A percentile compares a stretch with the other conserved stretches of the same genome.
Evolutionary conservation across 2,113 vertebrate species (phyloP).

Genomic region (Cisticola juncidis): DNA sequence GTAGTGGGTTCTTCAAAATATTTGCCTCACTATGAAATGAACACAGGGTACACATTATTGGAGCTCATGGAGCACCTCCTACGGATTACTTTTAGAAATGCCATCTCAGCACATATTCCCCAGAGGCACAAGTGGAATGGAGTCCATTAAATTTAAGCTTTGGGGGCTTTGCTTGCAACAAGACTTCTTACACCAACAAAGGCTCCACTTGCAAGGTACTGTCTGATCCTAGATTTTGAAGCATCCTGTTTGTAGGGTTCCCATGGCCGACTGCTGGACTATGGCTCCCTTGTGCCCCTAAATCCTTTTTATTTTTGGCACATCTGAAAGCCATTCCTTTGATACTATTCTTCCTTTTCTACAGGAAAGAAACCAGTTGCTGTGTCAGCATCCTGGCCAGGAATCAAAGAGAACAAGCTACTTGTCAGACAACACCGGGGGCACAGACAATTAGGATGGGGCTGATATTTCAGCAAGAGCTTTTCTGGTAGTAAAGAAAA

Average conservation of each 20-base stretch:
- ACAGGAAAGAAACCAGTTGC: slow-evolving; percentile 15
- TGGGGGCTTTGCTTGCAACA: background rate
- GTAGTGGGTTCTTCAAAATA: background rate
- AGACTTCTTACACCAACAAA: background rate
- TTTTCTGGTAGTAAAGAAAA: background rate
- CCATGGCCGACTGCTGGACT: background rate
- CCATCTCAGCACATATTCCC: background rate
- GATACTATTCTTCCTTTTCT: slow-evolving; percentile 17
- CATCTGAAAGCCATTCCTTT: background rate
- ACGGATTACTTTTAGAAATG: background rate
- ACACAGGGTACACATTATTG: background rate
- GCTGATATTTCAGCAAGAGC: background rate
- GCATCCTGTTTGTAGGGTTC: background rate
- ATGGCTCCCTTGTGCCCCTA: background rate
- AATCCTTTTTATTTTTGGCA: background rate
- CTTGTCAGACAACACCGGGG: background rate
- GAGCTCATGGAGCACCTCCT: background rate
- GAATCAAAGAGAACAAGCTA: slow-evolving; percentile 5
- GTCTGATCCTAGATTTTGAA: background rate
- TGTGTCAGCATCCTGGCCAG: slow-evolving; percentile 23
- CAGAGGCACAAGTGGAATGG: fast-evolving
- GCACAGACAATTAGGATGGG: background rate
- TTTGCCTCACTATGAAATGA: background rate
- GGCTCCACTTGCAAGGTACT: background rate
- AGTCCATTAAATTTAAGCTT: background rate